These are phyloP conservation scores for Emesis furor DNA, from an alignment of 2,888 invertebrate genomes.

Conservation along the genomic window DNA sequence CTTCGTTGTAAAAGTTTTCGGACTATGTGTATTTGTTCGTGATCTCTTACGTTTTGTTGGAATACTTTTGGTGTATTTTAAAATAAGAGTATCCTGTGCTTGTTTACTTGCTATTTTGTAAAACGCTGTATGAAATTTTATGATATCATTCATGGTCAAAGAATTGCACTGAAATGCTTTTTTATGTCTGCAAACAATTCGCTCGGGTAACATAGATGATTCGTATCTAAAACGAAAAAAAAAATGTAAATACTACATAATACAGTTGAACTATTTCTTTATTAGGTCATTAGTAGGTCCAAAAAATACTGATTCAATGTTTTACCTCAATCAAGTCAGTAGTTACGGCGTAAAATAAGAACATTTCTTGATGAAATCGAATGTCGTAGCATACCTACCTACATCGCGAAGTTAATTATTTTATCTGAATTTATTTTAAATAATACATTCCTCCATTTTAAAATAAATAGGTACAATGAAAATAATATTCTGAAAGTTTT, in stretches of 20 bases:
- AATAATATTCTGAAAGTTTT: too few species aligned
- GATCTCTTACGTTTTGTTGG: conserved; percentile 7
- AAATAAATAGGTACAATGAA: too few species aligned
- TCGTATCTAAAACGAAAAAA: not conserved
- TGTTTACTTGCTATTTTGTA: conserved; percentile 15
- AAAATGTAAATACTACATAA: not conserved
- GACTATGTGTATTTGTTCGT: conserved; percentile 22
- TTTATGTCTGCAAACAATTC: not conserved
- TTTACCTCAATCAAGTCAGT: too few species aligned
- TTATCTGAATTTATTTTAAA: too few species aligned
- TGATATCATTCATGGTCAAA: not conserved
- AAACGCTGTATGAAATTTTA: conserved; percentile 4
- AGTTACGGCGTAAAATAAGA: too few species aligned
- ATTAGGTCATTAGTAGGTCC: too few species aligned
- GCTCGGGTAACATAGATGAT: not conserved
- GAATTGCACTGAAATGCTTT: not conserved
- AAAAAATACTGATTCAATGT: too few species aligned
- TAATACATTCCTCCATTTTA: too few species aligned
- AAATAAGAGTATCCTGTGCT: conserved; percentile 20
- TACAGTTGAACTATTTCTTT: too few species aligned
- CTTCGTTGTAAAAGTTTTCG: conserved; percentile 31
- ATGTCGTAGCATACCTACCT: too few species aligned
- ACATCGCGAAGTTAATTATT: too few species aligned
- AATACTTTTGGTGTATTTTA: conserved; percentile 18
- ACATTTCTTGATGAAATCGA: too few species aligned